Evolutionary conservation across 2,888 invertebrate genomes (phyloP).

Genomic region (Drosophila leonis): DNA sequence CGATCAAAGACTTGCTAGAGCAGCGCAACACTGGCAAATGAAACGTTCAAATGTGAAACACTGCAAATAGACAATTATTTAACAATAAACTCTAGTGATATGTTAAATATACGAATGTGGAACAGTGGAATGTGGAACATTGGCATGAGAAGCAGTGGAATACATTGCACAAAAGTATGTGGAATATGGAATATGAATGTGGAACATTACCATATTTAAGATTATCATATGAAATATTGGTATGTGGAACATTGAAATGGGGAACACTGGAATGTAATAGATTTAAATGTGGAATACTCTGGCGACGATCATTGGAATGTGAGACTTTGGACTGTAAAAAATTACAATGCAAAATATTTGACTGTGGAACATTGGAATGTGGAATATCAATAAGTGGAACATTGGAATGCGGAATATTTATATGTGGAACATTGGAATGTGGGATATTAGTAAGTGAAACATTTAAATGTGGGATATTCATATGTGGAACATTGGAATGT

Average conservation of each 20-base stretch:
- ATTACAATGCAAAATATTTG: no score
- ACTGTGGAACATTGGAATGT: no score
- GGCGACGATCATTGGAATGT: no score
- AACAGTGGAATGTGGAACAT: neutral
- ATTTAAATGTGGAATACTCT: neutral
- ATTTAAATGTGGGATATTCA: no score
- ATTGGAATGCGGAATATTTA: no score
- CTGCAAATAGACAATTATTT: neutral
- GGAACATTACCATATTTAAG: neutral
- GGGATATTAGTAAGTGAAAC: no score
- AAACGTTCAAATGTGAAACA: neutral
- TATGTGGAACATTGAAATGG: neutral
- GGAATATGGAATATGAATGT: neutral
- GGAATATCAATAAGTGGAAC: no score
- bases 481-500: no score
- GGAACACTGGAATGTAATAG: neutral
- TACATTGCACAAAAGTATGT: neutral
- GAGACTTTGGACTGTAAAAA: neutral
- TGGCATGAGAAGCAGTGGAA: neutral
- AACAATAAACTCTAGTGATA: neutral
- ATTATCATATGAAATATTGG: neutral
- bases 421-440: no score
- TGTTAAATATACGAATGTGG: neutral
- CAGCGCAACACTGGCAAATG: neutral
- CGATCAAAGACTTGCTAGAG: neutral